These are phyloP conservation scores for Hydrozoanthus gracilis DNA, from an alignment of 92 coral and sea anemone genomes.

Conservation along the genomic window DNA sequence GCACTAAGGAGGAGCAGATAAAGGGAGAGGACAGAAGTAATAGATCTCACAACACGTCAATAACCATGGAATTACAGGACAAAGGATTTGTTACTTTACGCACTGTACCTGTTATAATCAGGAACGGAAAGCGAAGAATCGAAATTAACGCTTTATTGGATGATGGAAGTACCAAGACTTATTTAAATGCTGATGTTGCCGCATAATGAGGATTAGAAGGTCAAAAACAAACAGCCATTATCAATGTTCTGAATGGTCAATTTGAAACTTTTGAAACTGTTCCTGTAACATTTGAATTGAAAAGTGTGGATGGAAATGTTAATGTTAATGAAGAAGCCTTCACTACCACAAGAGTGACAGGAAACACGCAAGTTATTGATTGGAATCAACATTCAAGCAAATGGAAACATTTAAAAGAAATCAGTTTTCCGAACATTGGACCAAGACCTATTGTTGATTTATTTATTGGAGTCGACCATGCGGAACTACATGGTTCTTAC, in stretches of 20 bases:
- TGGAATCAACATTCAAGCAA: constrained; percentile 44
- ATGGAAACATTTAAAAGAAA: constrained; percentile 53
- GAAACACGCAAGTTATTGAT: constrained; percentile 49
- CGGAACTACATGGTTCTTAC: constrained; percentile 38
- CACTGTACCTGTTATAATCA: constrained; percentile 35
- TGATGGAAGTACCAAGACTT: constrained; percentile 45
- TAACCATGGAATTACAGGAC: constrained; percentile 18
- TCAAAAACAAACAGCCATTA: neutral
- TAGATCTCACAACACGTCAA: constrained; percentile 51
- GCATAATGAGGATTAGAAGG: constrained; percentile 44
- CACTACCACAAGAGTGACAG: constrained; percentile 54
- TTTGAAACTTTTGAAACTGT: neutral
- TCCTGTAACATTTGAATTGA: neutral
- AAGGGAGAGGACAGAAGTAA: constrained; percentile 26
- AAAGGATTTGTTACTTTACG: constrained; percentile 39
- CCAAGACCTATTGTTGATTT: constrained; percentile 23
- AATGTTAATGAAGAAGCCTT: constrained; percentile 49
- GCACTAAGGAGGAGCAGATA: neutral
- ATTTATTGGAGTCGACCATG: constrained; percentile 39
- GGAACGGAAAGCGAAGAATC: constrained; percentile 40
- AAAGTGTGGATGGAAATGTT: constrained; percentile 40
- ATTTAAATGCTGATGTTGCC: constrained; percentile 46
- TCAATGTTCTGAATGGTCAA: neutral
- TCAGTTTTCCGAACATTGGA: constrained; percentile 41
- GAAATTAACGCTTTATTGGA: constrained; percentile 37